These are phyloP conservation scores for Apostichopus californicus DNA, from an alignment of 35 echinoderm and acorn worm species.

Conservation along the genomic window DNA sequence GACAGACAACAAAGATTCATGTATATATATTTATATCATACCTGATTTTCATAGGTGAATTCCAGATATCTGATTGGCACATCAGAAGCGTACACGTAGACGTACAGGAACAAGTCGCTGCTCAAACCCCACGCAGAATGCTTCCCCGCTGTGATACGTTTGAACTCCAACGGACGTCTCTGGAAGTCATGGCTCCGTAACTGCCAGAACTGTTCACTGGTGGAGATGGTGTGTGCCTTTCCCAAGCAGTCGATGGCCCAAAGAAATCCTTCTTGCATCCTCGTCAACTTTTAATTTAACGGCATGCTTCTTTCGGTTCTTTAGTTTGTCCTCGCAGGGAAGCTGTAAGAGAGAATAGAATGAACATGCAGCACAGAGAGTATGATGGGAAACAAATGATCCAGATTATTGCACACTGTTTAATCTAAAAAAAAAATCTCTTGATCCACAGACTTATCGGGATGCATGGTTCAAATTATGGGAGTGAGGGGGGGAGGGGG, in stretches of 20 bases:
- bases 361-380: no score
- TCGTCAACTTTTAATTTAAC: not conserved
- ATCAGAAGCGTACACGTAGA: conserved; percentile 83
- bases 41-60: conserved; percentile 98
- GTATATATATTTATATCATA: not conserved
- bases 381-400: no score
- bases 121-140: conserved; percentile 86
- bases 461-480: no score
- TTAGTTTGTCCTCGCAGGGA: no score
- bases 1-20: not conserved
- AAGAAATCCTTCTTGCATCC: conserved; percentile 74
- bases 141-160: conserved; percentile 72
- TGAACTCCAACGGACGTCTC: conserved; percentile 74
- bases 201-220: conserved; percentile 78
- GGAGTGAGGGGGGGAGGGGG: no score
- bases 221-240: conserved; percentile 78
- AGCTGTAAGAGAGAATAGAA: no score
- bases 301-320: not conserved
- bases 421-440: no score
- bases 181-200: conserved; percentile 65
- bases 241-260: conserved; percentile 88
- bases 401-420: no score
- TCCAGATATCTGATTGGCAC: conserved; percentile 89
- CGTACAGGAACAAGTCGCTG: conserved; percentile 77
- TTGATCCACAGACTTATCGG: no score